Evolutionary conservation across 2,113 vertebrate genomes (phyloP).

Genomic region (Struthio camelus): DNA sequence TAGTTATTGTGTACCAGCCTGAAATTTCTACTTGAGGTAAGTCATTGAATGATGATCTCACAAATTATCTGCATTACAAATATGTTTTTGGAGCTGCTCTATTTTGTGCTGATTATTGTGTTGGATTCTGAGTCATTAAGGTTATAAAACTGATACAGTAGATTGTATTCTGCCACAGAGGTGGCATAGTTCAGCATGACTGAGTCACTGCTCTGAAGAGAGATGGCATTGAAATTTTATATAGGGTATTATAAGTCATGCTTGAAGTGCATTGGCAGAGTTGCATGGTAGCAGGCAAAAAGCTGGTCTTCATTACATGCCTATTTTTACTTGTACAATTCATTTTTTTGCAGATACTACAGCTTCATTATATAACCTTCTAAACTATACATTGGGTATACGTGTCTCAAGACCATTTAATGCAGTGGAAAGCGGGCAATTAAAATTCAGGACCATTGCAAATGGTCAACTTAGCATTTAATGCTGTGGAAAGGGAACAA

Average conservation of each 20-base stretch:
- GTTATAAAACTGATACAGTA: slow-evolving; percentile 14
- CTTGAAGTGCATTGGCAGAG: slow-evolving; percentile 37
- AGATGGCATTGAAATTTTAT: neutral
- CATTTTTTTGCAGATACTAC: neutral
- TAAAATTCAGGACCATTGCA: neutral
- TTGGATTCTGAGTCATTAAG: slow-evolving; percentile 44
- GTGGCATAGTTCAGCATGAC: slow-evolving; percentile 24
- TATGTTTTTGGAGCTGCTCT: neutral
- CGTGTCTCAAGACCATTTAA: neutral
- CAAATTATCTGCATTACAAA: neutral
- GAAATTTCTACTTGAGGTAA: neutral
- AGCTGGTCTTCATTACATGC: neutral
- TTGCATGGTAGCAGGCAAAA: neutral
- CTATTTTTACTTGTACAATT: neutral
- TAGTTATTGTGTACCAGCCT: neutral
- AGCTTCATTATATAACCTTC: neutral
- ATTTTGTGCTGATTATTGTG: neutral
- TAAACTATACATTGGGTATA: neutral
- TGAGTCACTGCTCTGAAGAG: slow-evolving; percentile 9
- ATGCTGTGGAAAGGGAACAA: neutral
- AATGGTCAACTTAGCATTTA: slow-evolving; percentile 29
- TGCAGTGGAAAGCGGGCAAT: neutral
- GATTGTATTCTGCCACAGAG: slow-evolving; percentile 15
- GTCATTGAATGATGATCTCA: neutral
- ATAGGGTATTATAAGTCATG: slow-evolving; percentile 10